Conservation (phyloP, 2,113 vertebrate species). For the Tretioscincus oriximinensis region DNA sequence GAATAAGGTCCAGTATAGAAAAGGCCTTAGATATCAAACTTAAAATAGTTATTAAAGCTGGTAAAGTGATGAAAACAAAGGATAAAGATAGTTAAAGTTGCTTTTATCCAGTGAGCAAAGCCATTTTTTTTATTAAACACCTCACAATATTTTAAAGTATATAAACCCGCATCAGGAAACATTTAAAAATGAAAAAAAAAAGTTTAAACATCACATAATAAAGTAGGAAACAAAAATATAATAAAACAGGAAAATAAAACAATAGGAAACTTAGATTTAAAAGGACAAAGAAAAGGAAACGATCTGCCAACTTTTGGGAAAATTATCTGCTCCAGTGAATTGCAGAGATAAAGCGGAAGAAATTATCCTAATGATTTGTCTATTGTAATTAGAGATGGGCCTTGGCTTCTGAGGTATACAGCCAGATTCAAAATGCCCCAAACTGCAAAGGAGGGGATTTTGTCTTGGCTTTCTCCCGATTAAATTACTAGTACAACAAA, state of each 20-base stretch:
- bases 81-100: conserved; percentile 40
- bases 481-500: conserved; percentile 59
- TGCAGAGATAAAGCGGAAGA: conserved; percentile 77
- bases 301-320: conserved; percentile 67
- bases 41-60: no score
- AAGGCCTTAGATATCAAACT: no score
- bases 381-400: conserved; percentile 64
- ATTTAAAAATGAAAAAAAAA: background rate
- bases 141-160: conserved; percentile 56
- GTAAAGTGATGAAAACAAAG: conserved; percentile 12
- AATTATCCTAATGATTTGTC: conserved; percentile 77
- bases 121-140: conserved; percentile 63
- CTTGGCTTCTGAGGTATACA: conserved; percentile 44
- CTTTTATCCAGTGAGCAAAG: conserved; percentile 47
- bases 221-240: conserved; percentile 56
- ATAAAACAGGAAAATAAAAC: conserved; percentile 42
- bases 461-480: conserved; percentile 33
- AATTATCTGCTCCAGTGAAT: conserved; percentile 78
- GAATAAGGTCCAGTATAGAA: no score
- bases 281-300: conserved; percentile 68
- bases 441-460: background rate
- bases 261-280: conserved; percentile 59
- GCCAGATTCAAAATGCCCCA: conserved; percentile 42
- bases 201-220: background rate
- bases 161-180: conserved; percentile 63